Evolutionary conservation across 2,797 vertebrate genomes (phyloP).

Genomic region (Pseudotriccus pelzelni): DNA sequence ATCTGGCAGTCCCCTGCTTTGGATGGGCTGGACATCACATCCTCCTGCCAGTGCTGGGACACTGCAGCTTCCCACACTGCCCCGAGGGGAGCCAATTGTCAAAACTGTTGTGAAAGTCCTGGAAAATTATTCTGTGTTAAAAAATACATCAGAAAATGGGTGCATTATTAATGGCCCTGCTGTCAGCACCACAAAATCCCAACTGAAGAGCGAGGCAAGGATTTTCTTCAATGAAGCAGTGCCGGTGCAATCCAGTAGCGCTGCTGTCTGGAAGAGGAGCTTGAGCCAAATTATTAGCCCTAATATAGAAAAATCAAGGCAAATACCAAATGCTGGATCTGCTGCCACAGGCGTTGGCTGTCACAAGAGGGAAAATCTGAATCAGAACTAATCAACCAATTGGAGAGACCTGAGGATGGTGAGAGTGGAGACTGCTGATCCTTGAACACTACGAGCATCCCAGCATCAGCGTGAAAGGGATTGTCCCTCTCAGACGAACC

Average conservation of each 20-base stretch:
- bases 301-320: not conserved
- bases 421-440: not conserved
- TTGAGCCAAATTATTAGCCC: not conserved
- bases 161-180: not conserved
- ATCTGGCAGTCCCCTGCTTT: not conserved
- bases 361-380: not conserved
- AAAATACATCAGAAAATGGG: conserved; percentile 13
- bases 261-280: not conserved
- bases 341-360: not conserved
- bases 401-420: not conserved
- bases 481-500: not conserved
- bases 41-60: not conserved
- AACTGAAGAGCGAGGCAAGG: not conserved
- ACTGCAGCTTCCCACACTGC: not conserved
- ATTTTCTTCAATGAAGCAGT: not conserved
- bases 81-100: not conserved
- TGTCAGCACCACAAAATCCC: not conserved
- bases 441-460: not conserved
- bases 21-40: not conserved
- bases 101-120: not conserved
- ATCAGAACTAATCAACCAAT: not conserved
- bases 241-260: not conserved
- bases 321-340: not conserved
- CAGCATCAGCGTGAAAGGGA: not conserved
- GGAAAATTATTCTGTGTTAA: not conserved